Conservation (phyloP, 2,888 invertebrate genomes). For the Cinara cedri region DNA sequence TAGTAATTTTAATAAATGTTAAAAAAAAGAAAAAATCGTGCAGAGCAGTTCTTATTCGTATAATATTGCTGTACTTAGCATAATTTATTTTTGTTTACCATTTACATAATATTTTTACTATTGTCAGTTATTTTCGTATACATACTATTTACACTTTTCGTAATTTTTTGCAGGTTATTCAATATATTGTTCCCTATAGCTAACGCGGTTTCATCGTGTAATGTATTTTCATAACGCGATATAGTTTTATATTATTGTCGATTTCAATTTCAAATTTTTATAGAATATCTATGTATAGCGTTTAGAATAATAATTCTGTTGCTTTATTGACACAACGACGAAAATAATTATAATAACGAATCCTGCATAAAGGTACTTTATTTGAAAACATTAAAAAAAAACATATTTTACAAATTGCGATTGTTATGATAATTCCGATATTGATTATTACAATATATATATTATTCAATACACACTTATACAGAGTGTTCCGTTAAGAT, state of each 20-base stretch:
- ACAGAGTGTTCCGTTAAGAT: no score
- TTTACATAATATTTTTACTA: slow-evolving; percentile 20
- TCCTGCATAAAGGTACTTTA: no score
- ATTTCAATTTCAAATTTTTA: not conserved
- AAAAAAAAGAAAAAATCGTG: not conserved
- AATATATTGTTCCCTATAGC: not conserved
- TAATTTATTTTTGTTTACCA: not conserved
- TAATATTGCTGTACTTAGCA: not conserved
- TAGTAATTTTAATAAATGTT: no score
- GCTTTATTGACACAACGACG: not conserved
- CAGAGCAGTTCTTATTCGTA: not conserved
- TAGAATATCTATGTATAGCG: no score
- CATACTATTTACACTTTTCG: not conserved
- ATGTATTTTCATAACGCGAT: not conserved
- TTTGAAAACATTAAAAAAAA: no score
- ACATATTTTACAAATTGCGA: no score
- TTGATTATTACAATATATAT: no score
- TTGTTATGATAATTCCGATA: no score
- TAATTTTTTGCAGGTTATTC: not conserved
- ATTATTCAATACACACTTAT: no score
- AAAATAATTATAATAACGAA: not conserved
- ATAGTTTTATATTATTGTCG: not conserved
- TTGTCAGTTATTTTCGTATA: not conserved
- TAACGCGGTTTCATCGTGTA: not conserved
- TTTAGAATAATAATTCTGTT: not conserved